Percentiles rank a stretch among this genome's conserved stretches.
Conservation (phyloP, 2,113 vertebrate genomes). For the Podiceps cristatus region DNA sequence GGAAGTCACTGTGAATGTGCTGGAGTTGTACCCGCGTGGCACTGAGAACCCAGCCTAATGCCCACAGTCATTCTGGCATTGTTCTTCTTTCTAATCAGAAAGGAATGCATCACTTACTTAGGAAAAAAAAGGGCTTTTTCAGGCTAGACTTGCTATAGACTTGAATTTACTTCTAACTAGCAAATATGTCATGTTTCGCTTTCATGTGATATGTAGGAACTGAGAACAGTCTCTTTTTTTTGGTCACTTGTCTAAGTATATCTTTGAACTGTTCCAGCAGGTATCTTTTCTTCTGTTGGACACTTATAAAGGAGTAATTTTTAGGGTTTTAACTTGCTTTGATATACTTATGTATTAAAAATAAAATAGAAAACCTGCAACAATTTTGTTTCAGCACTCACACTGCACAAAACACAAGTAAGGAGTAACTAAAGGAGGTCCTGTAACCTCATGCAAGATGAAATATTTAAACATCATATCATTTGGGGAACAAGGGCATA, state of each 20-base stretch:
- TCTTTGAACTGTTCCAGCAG: not conserved
- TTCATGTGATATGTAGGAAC: not conserved
- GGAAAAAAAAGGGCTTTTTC: not conserved
- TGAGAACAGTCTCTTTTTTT: not conserved
- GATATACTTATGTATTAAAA: not conserved
- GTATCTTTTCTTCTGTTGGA: not conserved
- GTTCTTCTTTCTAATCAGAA: not conserved
- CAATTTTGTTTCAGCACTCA: not conserved
- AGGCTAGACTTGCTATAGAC: not conserved
- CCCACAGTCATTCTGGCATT: not conserved
- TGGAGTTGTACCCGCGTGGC: not conserved
- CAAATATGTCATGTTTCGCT: not conserved
- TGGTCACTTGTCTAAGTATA: not conserved
- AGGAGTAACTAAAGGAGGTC: not conserved
- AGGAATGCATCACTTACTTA: not conserved
- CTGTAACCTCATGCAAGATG: not conserved
- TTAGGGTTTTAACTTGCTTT: not conserved
- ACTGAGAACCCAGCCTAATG: not conserved
- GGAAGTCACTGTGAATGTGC: not conserved
- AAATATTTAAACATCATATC: not conserved
- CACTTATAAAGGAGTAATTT: not conserved
- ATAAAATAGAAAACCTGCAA: not conserved
- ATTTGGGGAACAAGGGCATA: not conserved
- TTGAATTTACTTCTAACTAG: not conserved
- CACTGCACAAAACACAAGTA: not conserved